These are phyloP conservation scores for Pangasius larnaudii DNA, from an alignment of 2,797 vertebrate species.

Conservation along the genomic window DNA sequence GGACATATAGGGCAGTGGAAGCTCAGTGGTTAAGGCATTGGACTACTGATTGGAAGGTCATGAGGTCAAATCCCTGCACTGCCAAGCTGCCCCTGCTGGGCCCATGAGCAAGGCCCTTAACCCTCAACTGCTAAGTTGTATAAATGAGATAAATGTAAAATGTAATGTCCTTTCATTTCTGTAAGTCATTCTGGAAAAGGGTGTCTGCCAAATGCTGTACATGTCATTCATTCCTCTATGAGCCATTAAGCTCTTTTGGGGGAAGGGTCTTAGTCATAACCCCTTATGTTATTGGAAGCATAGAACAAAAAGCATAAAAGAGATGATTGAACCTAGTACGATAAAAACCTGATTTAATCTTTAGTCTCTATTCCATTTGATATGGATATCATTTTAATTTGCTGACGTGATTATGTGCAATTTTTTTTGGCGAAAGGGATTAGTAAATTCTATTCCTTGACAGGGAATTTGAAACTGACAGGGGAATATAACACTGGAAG, in stretches of 20 bases:
- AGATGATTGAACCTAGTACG: not conserved
- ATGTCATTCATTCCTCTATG: not conserved
- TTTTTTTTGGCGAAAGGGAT: not conserved
- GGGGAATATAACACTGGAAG: not conserved
- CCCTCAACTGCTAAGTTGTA: not conserved
- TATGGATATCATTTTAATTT: not conserved
- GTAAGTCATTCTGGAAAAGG: not conserved
- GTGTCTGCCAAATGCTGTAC: not conserved
- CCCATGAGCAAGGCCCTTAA: not conserved
- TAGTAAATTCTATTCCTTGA: not conserved
- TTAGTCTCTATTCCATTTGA: not conserved
- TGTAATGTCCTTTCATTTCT: not conserved
- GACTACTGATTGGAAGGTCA: not conserved
- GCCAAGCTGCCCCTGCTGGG: not conserved
- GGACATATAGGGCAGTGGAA: not conserved
- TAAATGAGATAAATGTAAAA: not conserved
- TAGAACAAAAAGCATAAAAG: not conserved
- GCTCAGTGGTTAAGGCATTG: not conserved
- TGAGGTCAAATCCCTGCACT: not conserved
- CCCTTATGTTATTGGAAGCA: not conserved
- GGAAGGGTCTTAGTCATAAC: not conserved
- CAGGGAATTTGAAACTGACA: not conserved
- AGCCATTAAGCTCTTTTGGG: not conserved
- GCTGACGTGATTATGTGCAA: not conserved
- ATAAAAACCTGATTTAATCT: not conserved